A percentile compares a stretch with the other conserved stretches of the same genome.
phyloP scores from a whole-genome alignment of 1,140 invertebrate genomes.

The Aphaenogaster floridana region DNA sequence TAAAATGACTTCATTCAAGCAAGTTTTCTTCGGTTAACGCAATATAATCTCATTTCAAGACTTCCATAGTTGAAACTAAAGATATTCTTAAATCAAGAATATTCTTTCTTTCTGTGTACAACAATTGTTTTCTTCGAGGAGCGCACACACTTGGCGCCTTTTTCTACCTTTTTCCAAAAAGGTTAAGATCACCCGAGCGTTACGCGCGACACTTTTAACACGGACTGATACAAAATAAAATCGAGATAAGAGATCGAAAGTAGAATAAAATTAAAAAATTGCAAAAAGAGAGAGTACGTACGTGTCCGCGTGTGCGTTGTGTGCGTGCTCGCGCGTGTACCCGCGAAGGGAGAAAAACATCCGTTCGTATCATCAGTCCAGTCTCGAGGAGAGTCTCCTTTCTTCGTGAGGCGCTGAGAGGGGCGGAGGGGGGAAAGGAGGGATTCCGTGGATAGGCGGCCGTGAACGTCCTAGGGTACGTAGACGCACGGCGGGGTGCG shows the following conservation, averaged over 20 bases:
- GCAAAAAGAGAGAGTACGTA: neutral
- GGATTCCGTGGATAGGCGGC: slow-evolving; percentile 82
- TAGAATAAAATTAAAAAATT: neutral
- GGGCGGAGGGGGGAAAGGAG: slow-evolving; percentile 61
- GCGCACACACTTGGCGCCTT: too few relatives aligned
- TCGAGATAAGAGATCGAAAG: neutral
- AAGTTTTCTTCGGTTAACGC: too few relatives aligned
- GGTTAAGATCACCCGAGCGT: neutral
- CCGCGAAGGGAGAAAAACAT: neutral
- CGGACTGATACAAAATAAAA: neutral
- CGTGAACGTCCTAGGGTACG: slow-evolving; percentile 85
- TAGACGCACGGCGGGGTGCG: slow-evolving; percentile 82
- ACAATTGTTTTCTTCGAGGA: too few relatives aligned
- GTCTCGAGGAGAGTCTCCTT: slow-evolving; percentile 6
- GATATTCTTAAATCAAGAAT: too few relatives aligned
- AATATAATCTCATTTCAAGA: too few relatives aligned
- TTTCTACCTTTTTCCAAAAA: neutral
- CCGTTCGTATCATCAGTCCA: neutral
- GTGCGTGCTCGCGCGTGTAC: neutral
- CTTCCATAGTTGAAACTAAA: too few relatives aligned
- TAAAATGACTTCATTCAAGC: too few relatives aligned
- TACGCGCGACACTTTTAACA: neutral
- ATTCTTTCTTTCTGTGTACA: too few relatives aligned
- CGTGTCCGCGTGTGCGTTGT: neutral
- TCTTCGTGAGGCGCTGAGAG: slow-evolving; percentile 58